A percentile compares a stretch with the other conserved stretches of the same genome.
Conservation (phyloP, 1,140 invertebrate species). For the Bombus fervidus region DNA sequence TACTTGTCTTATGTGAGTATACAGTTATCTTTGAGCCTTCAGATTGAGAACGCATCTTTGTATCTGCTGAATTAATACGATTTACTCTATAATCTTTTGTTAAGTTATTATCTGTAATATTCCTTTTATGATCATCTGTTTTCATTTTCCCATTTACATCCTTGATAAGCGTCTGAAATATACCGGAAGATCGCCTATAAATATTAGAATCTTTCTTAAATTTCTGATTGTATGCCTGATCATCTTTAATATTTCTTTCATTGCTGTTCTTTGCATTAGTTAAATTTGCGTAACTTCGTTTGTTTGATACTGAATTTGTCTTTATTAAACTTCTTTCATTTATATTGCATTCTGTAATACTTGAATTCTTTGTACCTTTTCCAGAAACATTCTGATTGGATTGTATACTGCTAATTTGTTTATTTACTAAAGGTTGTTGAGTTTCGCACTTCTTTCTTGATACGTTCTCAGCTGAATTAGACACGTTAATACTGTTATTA, state of each 20-base stretch:
- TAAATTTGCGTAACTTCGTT: conserved; percentile 30
- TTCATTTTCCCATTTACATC: conserved; percentile 10
- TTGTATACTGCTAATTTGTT: conserved; percentile 15
- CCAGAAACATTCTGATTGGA: neutral
- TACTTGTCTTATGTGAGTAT: conserved; percentile 10
- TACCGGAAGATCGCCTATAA: conserved; percentile 30
- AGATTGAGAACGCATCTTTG: conserved; percentile 4
- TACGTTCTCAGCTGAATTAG: neutral
- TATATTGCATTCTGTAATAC: neutral
- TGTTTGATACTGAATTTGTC: neutral
- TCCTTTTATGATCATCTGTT: conserved; percentile 28
- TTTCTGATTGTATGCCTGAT: conserved; percentile 24
- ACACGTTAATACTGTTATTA: neutral
- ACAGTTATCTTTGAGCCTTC: conserved; percentile 26
- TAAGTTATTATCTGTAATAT: conserved; percentile 24
- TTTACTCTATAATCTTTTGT: conserved; percentile 30
- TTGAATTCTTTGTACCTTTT: neutral
- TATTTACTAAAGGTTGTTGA: conserved; percentile 24
- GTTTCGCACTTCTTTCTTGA: conserved; percentile 36
- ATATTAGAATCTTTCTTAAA: conserved; percentile 30
- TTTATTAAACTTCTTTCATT: conserved; percentile 8
- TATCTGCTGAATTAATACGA: neutral
- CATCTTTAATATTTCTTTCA: conserved; percentile 31
- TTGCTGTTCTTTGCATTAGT: neutral
- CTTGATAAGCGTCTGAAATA: conserved; percentile 2